These are phyloP conservation scores for Scomber scombrus DNA, from an alignment of 2,113 vertebrate genomes.

Conservation along the genomic window DNA sequence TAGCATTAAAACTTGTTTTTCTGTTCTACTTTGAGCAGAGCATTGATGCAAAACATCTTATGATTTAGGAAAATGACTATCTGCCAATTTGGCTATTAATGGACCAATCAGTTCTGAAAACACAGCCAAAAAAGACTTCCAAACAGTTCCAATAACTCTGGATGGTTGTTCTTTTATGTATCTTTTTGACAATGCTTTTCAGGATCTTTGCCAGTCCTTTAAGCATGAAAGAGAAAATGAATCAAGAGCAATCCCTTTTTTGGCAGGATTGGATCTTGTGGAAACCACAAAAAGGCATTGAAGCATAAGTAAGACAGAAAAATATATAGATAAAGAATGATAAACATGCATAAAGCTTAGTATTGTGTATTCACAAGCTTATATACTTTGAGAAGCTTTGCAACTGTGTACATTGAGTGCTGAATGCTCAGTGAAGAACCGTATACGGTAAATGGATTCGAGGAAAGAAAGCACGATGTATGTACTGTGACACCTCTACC, in stretches of 20 bases:
- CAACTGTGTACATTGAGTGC: constrained; percentile 51
- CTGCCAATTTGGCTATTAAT: constrained; percentile 58
- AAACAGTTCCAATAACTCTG: constrained; percentile 31
- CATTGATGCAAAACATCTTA: constrained; percentile 26
- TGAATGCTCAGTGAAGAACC: constrained; percentile 7
- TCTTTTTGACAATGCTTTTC: constrained; percentile 29
- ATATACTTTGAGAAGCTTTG: constrained; percentile 33
- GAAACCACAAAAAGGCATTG: neutral
- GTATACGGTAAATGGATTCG: constrained; percentile 6
- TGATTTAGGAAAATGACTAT: constrained; percentile 32
- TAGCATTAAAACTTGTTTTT: constrained; percentile 24
- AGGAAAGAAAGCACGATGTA: constrained; percentile 14
- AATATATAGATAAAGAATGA: constrained; percentile 33
- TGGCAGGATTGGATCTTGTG: constrained; percentile 16
- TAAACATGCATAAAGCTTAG: constrained; percentile 18
- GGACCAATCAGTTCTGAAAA: constrained; percentile 36
- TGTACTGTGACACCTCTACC: constrained; percentile 9
- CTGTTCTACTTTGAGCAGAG: constrained; percentile 26
- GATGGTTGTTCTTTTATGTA: neutral
- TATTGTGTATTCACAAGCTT: constrained; percentile 38
- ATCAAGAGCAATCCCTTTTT: constrained; percentile 20
- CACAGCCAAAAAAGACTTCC: constrained; percentile 37
- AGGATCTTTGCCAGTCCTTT: constrained; percentile 24
- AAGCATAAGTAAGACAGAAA: constrained; percentile 1
- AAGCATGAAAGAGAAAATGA: constrained; percentile 33